phyloP scores from a whole-genome alignment of 2,888 invertebrate genomes.

The Acronicta psi region DNA sequence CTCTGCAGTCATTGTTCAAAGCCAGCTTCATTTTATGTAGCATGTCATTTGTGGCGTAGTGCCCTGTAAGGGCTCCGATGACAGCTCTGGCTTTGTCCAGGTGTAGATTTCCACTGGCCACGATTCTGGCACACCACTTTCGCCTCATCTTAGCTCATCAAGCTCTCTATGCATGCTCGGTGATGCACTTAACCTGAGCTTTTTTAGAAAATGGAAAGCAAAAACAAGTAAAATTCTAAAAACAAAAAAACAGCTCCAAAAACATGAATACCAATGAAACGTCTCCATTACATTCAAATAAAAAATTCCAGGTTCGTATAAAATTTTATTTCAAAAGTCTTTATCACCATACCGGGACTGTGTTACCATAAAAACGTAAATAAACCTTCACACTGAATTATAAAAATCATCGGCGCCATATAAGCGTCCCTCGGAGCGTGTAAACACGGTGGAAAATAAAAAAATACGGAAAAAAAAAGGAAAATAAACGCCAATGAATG shows the following conservation, averaged over 20 bases:
- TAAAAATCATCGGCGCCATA: constrained; percentile 49
- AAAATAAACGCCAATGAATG: constrained; percentile 67
- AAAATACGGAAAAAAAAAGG: constrained; percentile 60
- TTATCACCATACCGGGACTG: constrained; percentile 35
- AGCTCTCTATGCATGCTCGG: too few species aligned
- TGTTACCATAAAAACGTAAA: constrained; percentile 51
- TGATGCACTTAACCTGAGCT: too few species aligned
- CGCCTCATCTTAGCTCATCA: too few species aligned
- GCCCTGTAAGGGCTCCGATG: too few species aligned
- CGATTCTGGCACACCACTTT: too few species aligned
- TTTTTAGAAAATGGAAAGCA: too few species aligned
- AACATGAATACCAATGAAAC: constrained; percentile 6
- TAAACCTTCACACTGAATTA: constrained; percentile 47
- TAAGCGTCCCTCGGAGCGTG: constrained; percentile 49
- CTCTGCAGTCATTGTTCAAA: too few species aligned
- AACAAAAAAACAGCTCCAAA: background rate
- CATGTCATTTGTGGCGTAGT: too few species aligned
- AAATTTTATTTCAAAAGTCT: constrained; percentile 40
- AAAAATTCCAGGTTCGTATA: constrained; percentile 6
- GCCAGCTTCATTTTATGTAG: too few species aligned
- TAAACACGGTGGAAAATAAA: constrained; percentile 48
- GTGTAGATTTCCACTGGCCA: too few species aligned
- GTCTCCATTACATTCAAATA: constrained; percentile 25
- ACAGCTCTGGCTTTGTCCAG: too few species aligned
- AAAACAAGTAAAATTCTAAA: too few species aligned